Conservation (phyloP, 1,140 invertebrate species). For the Temnothorax curvispinosus region DNA sequence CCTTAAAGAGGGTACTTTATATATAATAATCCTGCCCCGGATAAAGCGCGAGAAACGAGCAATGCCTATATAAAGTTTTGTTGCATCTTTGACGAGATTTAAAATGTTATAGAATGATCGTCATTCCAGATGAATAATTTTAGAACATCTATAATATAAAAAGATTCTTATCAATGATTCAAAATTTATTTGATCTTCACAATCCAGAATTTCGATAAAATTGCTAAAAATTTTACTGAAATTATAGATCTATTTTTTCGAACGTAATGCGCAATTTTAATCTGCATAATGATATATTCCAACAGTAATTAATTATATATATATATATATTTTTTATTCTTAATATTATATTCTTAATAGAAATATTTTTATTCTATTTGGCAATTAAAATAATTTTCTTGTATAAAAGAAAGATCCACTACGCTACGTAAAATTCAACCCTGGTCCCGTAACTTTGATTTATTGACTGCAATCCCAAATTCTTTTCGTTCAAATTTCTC, state of each 20-base stretch:
- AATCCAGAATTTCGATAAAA: neutral
- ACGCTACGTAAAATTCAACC: neutral
- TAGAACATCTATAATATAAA: slow-evolving; percentile 53
- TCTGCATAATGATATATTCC: no score
- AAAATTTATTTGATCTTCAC: slow-evolving; percentile 47
- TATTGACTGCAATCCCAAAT: slow-evolving; percentile 54
- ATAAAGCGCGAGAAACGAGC: slow-evolving; percentile 28
- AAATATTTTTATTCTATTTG: slow-evolving; percentile 4
- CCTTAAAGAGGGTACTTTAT: slow-evolving; percentile 31
- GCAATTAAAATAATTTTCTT: slow-evolving; percentile 32
- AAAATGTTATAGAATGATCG: slow-evolving; percentile 35
- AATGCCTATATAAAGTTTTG: slow-evolving; percentile 44
- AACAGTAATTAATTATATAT: no score
- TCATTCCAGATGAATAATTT: slow-evolving; percentile 38
- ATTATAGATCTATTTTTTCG: neutral
- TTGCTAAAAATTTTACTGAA: neutral
- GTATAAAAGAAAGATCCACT: neutral
- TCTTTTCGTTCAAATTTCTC: slow-evolving; percentile 36
- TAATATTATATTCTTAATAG: no score
- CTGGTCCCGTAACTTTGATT: slow-evolving; percentile 43
- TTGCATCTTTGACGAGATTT: slow-evolving; percentile 58
- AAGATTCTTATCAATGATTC: slow-evolving; percentile 26
- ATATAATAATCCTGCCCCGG: slow-evolving; percentile 27
- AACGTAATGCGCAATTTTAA: no score
- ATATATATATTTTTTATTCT: no score